These are phyloP conservation scores for Myocastor coypus DNA, from an alignment of 2,113 vertebrate genomes.

Conservation along the genomic window DNA sequence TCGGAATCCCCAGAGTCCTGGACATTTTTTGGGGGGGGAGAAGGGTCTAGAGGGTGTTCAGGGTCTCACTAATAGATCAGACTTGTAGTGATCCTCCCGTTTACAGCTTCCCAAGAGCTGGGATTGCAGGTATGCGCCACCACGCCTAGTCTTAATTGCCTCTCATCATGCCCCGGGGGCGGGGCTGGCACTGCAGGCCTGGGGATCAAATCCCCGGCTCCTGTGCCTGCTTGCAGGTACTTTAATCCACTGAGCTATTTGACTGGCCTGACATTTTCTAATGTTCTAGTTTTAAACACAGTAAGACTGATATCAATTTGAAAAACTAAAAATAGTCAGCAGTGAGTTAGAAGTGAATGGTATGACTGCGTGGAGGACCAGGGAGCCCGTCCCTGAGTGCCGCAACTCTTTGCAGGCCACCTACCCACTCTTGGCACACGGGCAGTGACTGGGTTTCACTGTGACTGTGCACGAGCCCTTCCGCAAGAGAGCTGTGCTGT, in stretches of 20 bases:
- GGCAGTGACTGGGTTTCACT: background rate
- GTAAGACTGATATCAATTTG: background rate
- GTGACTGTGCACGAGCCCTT: accelerated
- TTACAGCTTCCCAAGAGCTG: no score
- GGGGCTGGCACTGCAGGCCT: no score
- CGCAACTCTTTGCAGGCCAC: background rate
- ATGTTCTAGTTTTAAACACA: background rate
- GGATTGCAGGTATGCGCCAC: no score
- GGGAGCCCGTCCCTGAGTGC: background rate
- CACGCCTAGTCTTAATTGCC: no score
- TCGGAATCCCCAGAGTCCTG: background rate
- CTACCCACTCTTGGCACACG: background rate
- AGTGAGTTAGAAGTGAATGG: background rate
- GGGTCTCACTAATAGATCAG: no score
- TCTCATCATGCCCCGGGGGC: no score
- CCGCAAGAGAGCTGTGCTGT: accelerated
- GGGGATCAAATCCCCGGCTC: no score
- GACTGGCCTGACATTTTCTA: background rate
- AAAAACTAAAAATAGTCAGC: background rate
- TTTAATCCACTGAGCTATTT: no score
- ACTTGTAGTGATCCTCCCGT: no score
- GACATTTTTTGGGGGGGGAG: no score
- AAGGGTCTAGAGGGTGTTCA: no score
- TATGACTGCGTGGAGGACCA: background rate
- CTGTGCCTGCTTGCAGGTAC: no score